Conservation (phyloP, 2,113 vertebrate genomes). For the Eclectus roratus region DNA sequence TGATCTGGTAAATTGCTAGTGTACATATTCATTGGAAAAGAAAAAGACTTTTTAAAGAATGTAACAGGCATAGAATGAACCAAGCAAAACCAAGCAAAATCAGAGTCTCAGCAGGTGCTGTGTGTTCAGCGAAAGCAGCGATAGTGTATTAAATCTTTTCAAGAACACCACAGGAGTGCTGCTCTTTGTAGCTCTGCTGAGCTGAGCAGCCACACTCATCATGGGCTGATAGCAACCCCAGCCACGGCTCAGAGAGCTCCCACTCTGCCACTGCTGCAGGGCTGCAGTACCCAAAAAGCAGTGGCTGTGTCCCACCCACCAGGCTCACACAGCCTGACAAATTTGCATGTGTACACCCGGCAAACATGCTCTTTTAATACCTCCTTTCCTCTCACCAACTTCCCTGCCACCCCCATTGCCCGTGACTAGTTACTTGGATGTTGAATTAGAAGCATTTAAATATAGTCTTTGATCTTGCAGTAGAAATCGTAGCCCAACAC, state of each 20-base stretch:
- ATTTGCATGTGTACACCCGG: neutral
- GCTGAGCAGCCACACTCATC: neutral
- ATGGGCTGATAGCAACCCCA: neutral
- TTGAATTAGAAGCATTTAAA: conserved; percentile 3
- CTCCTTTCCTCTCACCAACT: neutral
- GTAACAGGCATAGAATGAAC: neutral
- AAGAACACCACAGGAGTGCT: neutral
- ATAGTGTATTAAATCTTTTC: neutral
- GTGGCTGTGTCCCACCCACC: fast-evolving
- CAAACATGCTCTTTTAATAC: neutral
- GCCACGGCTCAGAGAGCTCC: neutral
- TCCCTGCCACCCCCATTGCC: neutral
- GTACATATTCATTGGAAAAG: neutral
- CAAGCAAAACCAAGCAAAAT: neutral
- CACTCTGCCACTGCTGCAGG: neutral
- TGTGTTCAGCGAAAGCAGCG: neutral
- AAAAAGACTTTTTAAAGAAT: neutral
- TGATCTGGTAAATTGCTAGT: neutral
- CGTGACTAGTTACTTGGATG: neutral
- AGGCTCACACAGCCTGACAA: neutral
- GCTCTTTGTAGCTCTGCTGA: neutral
- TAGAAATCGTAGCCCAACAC: conserved; percentile 1
- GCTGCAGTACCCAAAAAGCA: neutral
- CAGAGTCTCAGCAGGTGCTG: neutral
- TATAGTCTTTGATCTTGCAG: neutral